phyloP scores from a whole-genome alignment of 2,797 vertebrate species.

The Takifugu rubripes region DNA sequence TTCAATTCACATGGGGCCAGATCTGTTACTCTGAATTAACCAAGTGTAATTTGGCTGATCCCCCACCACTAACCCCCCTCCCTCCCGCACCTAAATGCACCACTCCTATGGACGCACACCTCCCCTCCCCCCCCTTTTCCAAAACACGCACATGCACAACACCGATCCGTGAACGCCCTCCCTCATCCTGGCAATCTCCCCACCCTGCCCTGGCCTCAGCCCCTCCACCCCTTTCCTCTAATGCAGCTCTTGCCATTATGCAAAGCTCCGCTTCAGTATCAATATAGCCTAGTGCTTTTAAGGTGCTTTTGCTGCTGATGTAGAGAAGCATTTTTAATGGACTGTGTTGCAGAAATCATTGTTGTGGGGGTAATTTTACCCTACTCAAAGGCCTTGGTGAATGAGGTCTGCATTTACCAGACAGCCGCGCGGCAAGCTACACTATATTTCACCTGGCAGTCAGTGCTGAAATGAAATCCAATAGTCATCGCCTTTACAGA shows the following conservation, averaged over 20 bases:
- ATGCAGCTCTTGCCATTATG: conserved; percentile 93
- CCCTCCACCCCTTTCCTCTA: conserved; percentile 65
- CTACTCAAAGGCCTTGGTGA: conserved; percentile 73
- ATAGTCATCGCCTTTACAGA: conserved; percentile 65
- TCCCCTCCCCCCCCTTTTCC: conserved; percentile 32
- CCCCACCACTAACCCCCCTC: conserved; percentile 57
- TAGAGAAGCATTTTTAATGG: conserved; percentile 96
- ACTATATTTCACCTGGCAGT: conserved; percentile 77
- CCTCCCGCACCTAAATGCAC: conserved; percentile 6
- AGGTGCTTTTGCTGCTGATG: conserved; percentile 95
- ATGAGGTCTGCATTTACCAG: conserved; percentile 75
- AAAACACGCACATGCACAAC: conserved; percentile 54
- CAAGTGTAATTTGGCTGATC: conserved; percentile 97
- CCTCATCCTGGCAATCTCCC: conserved; percentile 54
- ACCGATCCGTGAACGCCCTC: conserved; percentile 36
- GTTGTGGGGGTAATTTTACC: conserved; percentile 82
- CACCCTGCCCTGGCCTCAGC: conserved; percentile 14
- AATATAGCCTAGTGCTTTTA: conserved; percentile 96
- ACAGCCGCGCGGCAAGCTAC: conserved; percentile 70
- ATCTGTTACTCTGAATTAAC: conserved; percentile 99
- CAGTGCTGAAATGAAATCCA: conserved; percentile 73
- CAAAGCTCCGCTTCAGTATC: conserved; percentile 94
- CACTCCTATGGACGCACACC: conserved; percentile 5
- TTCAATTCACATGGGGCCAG: conserved; percentile 99
- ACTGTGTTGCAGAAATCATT: conserved; percentile 93